These are phyloP conservation scores for Iselma pallidipennis DNA, from an alignment of 2,888 invertebrate species.

Conservation along the genomic window DNA sequence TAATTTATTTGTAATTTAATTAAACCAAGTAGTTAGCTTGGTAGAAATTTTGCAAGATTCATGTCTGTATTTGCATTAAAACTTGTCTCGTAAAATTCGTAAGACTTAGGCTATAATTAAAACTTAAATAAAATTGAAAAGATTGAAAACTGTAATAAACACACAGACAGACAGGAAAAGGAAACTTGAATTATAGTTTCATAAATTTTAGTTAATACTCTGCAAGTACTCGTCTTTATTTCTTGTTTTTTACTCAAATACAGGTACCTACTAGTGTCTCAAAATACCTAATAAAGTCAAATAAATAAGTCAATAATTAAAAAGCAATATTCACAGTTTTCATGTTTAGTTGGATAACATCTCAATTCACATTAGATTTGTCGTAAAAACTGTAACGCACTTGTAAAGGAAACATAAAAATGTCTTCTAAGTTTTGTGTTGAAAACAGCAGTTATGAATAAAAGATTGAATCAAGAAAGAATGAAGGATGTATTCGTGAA, in stretches of 20 bases:
- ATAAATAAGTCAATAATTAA: no score
- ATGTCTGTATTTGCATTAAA: slow-evolving; percentile 16
- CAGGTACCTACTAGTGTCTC: not conserved
- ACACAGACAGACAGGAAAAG: not conserved
- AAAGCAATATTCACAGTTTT: no score
- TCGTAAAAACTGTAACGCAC: slow-evolving; percentile 32
- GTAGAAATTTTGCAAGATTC: not conserved
- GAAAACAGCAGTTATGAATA: slow-evolving; percentile 26
- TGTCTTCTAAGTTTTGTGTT: slow-evolving; percentile 17
- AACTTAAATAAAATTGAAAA: slow-evolving; percentile 25
- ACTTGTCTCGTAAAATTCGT: slow-evolving; percentile 23
- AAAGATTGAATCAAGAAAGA: slow-evolving; percentile 28
- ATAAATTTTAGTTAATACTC: not conserved
- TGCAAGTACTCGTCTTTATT: not conserved
- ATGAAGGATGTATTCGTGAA: no score
- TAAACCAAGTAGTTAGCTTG: slow-evolving; percentile 10
- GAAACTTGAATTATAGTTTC: not conserved
- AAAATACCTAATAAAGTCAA: no score
- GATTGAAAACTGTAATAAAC: slow-evolving; percentile 24
- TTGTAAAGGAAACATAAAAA: slow-evolving; percentile 28
- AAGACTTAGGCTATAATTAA: slow-evolving; percentile 21
- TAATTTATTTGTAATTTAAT: slow-evolving; percentile 21
- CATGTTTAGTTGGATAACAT: not conserved
- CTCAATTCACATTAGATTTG: not conserved
- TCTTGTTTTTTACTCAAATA: not conserved